Evolutionary conservation across 2,888 invertebrate genomes (phyloP).

Genomic region (Lobophora halterata): DNA sequence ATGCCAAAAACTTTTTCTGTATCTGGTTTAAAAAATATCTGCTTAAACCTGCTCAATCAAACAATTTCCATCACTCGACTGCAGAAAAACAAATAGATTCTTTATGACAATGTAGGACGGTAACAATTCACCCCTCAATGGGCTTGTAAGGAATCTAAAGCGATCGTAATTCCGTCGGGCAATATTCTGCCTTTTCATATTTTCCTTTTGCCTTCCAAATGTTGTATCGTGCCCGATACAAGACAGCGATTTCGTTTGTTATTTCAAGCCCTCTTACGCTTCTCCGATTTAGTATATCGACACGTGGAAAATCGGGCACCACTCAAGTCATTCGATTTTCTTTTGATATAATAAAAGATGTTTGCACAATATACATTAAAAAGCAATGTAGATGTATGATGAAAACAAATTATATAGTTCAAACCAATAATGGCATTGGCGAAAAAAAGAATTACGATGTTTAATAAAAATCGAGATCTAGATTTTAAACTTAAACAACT

Average conservation of each 20-base stretch:
- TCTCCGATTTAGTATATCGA: constrained; percentile 69
- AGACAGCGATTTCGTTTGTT: constrained; percentile 75
- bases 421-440: constrained; percentile 27
- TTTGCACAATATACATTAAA: no score
- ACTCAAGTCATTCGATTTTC: constrained; percentile 45
- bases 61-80: constrained; percentile 55
- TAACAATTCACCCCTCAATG: constrained; percentile 77
- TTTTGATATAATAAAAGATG: constrained; percentile 33
- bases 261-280: constrained; percentile 68
- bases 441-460: no score
- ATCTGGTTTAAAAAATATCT: no score
- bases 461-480: constrained; percentile 20
- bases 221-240: constrained; percentile 71
- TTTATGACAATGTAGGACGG: constrained; percentile 73
- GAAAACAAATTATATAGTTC: constrained; percentile 20
- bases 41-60: constrained; percentile 39
- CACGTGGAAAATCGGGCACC: constrained; percentile 62
- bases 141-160: constrained; percentile 74
- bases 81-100: constrained; percentile 72
- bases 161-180: constrained; percentile 78
- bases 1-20: no score
- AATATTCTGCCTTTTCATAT: constrained; percentile 78
- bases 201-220: constrained; percentile 72
- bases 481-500: constrained; percentile 37
- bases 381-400: no score